A percentile compares a stretch with the other conserved stretches of the same genome.
Conservation (phyloP, 2,797 vertebrate genomes). For the Anisognathus igniventris region DNA sequence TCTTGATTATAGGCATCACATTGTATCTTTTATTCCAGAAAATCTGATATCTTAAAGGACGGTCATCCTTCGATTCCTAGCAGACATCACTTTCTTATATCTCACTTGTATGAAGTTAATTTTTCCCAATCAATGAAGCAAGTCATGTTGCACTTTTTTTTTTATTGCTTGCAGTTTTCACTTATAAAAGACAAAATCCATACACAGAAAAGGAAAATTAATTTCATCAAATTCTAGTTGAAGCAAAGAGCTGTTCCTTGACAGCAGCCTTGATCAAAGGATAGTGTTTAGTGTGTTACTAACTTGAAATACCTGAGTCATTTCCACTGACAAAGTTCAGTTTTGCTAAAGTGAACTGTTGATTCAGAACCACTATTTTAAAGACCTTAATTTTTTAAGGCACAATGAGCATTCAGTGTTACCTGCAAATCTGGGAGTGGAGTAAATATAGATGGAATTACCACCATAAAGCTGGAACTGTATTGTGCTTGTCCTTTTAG, state of each 20-base stretch:
- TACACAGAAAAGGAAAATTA: not conserved
- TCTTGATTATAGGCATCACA: not conserved
- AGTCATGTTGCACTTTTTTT: not conserved
- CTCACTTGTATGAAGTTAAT: not conserved
- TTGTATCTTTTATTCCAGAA: not conserved
- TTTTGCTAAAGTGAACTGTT: not conserved
- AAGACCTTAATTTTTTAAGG: not conserved
- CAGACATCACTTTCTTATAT: not conserved
- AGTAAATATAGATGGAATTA: slow-evolving; percentile 9
- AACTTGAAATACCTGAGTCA: not conserved
- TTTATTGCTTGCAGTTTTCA: not conserved
- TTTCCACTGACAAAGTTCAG: not conserved
- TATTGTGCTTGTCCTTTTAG: slow-evolving; percentile 14
- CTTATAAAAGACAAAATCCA: not conserved
- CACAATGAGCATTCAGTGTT: not conserved
- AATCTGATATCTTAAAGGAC: not conserved
- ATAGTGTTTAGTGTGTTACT: not conserved
- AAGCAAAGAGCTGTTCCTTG: not conserved
- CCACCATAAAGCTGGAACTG: not conserved
- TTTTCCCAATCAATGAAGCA: not conserved
- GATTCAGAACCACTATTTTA: not conserved
- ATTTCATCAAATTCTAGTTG: not conserved
- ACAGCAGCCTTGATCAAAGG: not conserved
- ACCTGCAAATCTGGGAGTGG: not conserved
- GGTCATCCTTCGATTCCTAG: not conserved